Evolutionary conservation across 1,140 invertebrate species (phyloP).

Genomic region (Hypothenemus hampei): DNA sequence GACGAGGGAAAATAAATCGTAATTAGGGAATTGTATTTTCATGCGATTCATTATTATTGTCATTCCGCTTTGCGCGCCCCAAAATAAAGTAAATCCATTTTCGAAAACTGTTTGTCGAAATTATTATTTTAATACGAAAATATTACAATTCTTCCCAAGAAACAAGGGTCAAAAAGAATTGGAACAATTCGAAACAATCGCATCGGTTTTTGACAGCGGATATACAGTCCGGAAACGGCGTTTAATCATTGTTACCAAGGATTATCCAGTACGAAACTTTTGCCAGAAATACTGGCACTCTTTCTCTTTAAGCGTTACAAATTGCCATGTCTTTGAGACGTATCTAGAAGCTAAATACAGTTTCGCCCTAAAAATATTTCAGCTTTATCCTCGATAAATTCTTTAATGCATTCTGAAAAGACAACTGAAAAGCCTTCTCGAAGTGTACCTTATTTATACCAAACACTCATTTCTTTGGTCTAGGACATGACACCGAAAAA

Average conservation of each 20-base stretch:
- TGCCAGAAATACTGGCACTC: conserved; percentile 23
- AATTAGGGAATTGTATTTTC: conserved; percentile 14
- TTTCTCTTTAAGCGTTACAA: conserved; percentile 32
- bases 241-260: conserved; percentile 25
- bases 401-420: too few species aligned
- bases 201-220: too few species aligned
- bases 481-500: too few species aligned
- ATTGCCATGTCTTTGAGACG: conserved; percentile 22
- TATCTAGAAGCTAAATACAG: conserved; percentile 26
- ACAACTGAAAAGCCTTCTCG: conserved; percentile 3
- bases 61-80: background rate
- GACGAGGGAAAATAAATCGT: conserved; percentile 6
- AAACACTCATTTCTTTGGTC: too few species aligned
- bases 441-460: too few species aligned
- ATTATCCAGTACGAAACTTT: conserved; percentile 6
- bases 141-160: too few species aligned
- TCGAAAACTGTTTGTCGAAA: too few species aligned
- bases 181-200: too few species aligned
- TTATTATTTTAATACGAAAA: too few species aligned
- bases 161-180: too few species aligned
- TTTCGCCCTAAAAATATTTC: conserved; percentile 24
- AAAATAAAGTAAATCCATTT: background rate
- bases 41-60: conserved; percentile 7
- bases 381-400: too few species aligned
- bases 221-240: too few species aligned